Conservation (phyloP, 2,797 vertebrate species). For the Sebastiscus albofasciatus region DNA sequence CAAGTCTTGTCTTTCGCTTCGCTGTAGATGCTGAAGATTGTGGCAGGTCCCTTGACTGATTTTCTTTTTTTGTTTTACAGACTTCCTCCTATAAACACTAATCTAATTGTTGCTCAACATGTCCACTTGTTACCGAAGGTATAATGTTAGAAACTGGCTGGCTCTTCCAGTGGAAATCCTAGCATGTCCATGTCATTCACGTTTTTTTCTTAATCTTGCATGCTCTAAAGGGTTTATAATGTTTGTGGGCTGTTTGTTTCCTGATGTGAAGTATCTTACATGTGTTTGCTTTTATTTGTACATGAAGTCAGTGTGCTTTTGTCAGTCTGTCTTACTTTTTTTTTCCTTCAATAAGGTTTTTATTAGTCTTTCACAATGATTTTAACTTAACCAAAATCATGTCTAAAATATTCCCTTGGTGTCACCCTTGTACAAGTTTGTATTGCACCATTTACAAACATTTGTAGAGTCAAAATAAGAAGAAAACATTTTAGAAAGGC, state of each 20-base stretch:
- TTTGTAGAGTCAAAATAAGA: constrained; percentile 53
- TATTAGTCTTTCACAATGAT: constrained; percentile 17
- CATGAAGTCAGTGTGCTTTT: constrained; percentile 2
- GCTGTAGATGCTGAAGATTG: constrained; percentile 50
- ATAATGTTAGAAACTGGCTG: constrained; percentile 71
- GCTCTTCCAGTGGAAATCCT: constrained; percentile 68
- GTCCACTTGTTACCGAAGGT: constrained; percentile 14
- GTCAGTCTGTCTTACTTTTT: background rate
- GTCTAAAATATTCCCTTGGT: constrained; percentile 14
- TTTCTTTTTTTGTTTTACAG: constrained; percentile 1
- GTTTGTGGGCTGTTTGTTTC: background rate
- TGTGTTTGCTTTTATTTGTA: constrained; percentile 34
- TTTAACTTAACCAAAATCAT: background rate
- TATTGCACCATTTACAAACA: constrained; percentile 43
- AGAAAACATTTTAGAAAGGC: constrained; percentile 21
- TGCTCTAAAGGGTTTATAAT: background rate
- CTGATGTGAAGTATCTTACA: background rate
- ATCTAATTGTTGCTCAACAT: constrained; percentile 3
- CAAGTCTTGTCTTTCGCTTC: constrained; percentile 23
- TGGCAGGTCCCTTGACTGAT: constrained; percentile 63
- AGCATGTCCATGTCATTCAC: constrained; percentile 17
- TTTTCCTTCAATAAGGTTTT: background rate
- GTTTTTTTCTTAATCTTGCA: background rate
- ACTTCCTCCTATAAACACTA: constrained; percentile 18
- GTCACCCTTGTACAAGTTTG: constrained; percentile 20